Evolutionary conservation across 2,113 vertebrate species (phyloP).

Genomic region (Sceloporus tristichus): DNA sequence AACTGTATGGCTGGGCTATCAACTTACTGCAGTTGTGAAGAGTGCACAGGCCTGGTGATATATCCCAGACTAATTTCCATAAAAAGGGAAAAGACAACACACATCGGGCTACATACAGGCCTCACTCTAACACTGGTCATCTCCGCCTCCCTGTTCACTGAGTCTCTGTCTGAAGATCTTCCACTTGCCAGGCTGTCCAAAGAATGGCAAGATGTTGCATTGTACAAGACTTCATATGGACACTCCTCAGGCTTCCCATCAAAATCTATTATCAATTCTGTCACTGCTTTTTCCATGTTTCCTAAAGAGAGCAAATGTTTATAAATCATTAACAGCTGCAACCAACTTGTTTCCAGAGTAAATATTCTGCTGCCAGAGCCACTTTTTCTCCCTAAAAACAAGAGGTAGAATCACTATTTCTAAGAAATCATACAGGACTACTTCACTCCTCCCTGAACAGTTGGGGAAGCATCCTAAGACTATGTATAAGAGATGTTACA

Average conservation of each 20-base stretch:
- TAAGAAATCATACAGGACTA: neutral
- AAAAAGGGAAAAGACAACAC: slow-evolving; percentile 1
- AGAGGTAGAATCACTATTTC: neutral
- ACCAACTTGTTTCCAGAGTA: neutral
- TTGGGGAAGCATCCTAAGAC: neutral
- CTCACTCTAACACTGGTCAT: slow-evolving; percentile 68
- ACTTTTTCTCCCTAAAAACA: neutral
- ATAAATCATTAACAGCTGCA: neutral
- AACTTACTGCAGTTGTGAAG: slow-evolving; percentile 13
- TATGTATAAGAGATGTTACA: neutral
- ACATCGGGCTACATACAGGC: slow-evolving; percentile 70
- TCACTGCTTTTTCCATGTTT: slow-evolving; percentile 85
- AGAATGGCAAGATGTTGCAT: slow-evolving; percentile 94
- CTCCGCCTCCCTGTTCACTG: slow-evolving; percentile 84
- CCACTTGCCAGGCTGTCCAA: slow-evolving; percentile 94
- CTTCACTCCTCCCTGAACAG: neutral
- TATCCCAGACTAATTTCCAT: neutral
- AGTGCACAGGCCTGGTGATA: neutral
- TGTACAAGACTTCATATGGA: slow-evolving; percentile 92
- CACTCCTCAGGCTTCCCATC: slow-evolving; percentile 85
- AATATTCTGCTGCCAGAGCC: neutral
- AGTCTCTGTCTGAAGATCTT: slow-evolving; percentile 92
- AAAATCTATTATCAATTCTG: slow-evolving; percentile 85
- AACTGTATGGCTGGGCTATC: slow-evolving; percentile 6
- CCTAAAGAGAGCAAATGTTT: slow-evolving; percentile 69